These are phyloP conservation scores for Chamaetylas fuelleborni DNA, from an alignment of 2,113 vertebrate genomes.

Conservation along the genomic window DNA sequence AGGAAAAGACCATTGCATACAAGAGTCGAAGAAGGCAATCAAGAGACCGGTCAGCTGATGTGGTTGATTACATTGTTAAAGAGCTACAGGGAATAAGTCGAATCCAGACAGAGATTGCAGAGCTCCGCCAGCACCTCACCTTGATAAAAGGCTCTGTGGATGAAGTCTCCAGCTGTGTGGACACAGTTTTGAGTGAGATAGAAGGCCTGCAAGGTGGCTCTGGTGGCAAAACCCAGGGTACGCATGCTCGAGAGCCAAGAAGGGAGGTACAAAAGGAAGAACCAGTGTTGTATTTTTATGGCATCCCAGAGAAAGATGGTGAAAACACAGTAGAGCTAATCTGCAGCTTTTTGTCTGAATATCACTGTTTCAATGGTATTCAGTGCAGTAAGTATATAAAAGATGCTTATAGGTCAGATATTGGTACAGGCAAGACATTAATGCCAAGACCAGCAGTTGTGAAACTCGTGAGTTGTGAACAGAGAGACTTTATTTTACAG, in stretches of 20 bases:
- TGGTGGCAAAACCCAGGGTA: not conserved
- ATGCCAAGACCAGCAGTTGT: constrained; percentile 76
- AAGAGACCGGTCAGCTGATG: constrained; percentile 70
- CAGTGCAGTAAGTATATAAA: constrained; percentile 76
- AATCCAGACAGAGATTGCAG: constrained; percentile 94
- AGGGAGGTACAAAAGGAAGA: constrained; percentile 53
- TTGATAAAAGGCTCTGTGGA: constrained; percentile 93
- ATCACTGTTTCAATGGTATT: constrained; percentile 77
- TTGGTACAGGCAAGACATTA: not conserved
- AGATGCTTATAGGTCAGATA: constrained; percentile 73
- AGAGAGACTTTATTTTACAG: constrained; percentile 79
- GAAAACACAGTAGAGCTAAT: constrained; percentile 78
- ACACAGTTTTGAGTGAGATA: constrained; percentile 90
- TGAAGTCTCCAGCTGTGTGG: constrained; percentile 93
- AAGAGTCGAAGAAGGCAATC: not conserved
- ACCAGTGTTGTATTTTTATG: constrained; percentile 76
- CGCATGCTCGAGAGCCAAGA: constrained; percentile 11
- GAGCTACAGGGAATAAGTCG: constrained; percentile 94
- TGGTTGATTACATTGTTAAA: constrained; percentile 93
- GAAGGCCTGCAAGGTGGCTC: constrained; percentile 85
- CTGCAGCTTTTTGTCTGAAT: constrained; percentile 72
- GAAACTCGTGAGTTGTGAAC: constrained; percentile 71
- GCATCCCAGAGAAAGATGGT: constrained; percentile 76
- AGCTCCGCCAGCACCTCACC: constrained; percentile 89
- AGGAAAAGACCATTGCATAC: not conserved